Evolutionary conservation across 2,113 vertebrate species (phyloP).

Genomic region (Chaetodon auriga): DNA sequence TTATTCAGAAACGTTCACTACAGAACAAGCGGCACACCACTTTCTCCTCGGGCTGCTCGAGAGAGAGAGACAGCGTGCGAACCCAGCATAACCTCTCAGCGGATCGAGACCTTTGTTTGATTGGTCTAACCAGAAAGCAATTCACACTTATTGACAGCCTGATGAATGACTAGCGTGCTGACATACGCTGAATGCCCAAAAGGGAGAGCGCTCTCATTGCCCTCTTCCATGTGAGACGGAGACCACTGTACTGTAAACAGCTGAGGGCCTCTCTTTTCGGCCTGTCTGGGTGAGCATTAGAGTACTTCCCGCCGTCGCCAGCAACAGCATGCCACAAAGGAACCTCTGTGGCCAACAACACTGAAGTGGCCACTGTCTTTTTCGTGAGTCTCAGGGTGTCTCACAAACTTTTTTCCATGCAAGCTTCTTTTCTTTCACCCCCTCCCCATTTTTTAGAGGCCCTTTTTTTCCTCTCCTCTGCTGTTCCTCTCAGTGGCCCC

Average conservation of each 20-base stretch:
- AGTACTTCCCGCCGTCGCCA: constrained; percentile 72
- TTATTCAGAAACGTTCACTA: constrained; percentile 59
- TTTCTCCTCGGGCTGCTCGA: constrained; percentile 46
- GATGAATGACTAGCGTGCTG: constrained; percentile 72
- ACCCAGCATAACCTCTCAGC: constrained; percentile 59
- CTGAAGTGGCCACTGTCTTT: constrained; percentile 82
- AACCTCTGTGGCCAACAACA: constrained; percentile 80
- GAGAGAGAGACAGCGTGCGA: constrained; percentile 36
- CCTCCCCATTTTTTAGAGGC: constrained; percentile 73
- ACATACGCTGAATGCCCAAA: constrained; percentile 72
- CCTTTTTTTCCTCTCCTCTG: constrained; percentile 73
- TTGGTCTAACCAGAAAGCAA: constrained; percentile 69
- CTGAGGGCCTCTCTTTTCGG: constrained; percentile 77
- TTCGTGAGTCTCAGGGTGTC: constrained; percentile 79
- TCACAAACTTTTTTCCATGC: constrained; percentile 78
- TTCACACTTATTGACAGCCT: constrained; percentile 76
- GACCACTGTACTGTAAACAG: constrained; percentile 79
- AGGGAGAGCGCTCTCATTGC: constrained; percentile 72
- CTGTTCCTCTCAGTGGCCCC: constrained; percentile 80
- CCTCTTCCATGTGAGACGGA: constrained; percentile 73
- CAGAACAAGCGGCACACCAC: constrained; percentile 33
- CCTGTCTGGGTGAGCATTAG: constrained; percentile 75
- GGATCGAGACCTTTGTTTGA: constrained; percentile 67
- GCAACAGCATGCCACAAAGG: constrained; percentile 77
- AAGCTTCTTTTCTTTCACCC: constrained; percentile 77